A percentile compares a stretch with the other conserved stretches of the same genome.
Evolutionary conservation across 2,888 invertebrate genomes (phyloP).

Genomic region (Coelinius sp.): DNA sequence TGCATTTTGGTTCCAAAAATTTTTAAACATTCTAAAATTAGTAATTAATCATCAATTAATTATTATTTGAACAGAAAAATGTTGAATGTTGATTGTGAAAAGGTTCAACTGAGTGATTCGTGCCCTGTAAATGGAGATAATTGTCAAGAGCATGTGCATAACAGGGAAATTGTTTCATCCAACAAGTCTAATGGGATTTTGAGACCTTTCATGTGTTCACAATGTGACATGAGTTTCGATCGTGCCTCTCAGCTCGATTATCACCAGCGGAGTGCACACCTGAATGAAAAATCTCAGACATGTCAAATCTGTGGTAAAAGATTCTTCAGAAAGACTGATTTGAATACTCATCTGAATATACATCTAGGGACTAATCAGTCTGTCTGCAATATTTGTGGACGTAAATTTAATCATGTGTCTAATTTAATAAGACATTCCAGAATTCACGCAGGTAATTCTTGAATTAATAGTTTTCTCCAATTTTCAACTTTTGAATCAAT

Average conservation of each 20-base stretch:
- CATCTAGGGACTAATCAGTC: slow-evolving; percentile 68
- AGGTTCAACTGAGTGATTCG: neutral
- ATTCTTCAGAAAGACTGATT: slow-evolving; percentile 66
- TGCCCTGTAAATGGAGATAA: neutral
- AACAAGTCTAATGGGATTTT: neutral
- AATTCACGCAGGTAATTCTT: slow-evolving; percentile 67
- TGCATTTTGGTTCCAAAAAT: neutral
- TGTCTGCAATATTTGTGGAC: slow-evolving; percentile 68
- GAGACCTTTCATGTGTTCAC: slow-evolving; percentile 58
- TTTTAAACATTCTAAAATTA: neutral
- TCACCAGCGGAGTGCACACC: slow-evolving; percentile 63
- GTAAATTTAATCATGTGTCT: slow-evolving; percentile 69
- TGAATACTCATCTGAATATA: slow-evolving; percentile 68
- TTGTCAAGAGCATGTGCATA: neutral
- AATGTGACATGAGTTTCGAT: slow-evolving; percentile 63
- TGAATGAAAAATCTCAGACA: slow-evolving; percentile 63
- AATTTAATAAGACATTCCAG: slow-evolving; percentile 68
- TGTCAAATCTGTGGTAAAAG: slow-evolving; percentile 66
- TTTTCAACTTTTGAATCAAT: slow-evolving; percentile 6
- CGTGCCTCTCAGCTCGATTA: slow-evolving; percentile 65
- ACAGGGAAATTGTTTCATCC: neutral
- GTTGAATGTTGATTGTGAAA: neutral
- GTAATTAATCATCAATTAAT: too few relatives aligned
- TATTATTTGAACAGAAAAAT: neutral
- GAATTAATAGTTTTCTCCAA: neutral